Conservation (phyloP, 2,888 invertebrate species). For the Spialia ferax region DNA sequence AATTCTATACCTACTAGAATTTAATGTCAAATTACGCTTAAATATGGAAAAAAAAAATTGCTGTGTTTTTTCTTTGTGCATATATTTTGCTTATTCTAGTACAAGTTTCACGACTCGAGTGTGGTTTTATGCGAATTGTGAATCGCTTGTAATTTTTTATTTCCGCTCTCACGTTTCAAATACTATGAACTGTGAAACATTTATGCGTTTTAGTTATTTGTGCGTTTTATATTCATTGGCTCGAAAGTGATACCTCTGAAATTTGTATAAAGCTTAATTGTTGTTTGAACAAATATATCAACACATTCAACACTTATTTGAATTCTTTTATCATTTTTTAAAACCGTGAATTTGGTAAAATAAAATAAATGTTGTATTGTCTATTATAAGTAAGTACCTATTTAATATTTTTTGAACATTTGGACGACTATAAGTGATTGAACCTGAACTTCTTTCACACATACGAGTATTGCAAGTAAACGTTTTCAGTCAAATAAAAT, state of each 20-base stretch:
- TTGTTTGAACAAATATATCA: background rate
- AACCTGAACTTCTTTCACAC: too few species aligned
- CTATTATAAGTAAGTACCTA: too few species aligned
- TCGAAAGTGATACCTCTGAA: background rate
- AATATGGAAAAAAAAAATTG: background rate
- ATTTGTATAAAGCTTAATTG: background rate
- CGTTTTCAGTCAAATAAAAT: too few species aligned
- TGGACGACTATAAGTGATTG: too few species aligned
- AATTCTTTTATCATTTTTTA: too few species aligned
- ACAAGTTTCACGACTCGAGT: background rate
- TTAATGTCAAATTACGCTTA: too few species aligned
- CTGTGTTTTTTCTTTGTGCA: background rate
- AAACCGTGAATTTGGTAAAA: too few species aligned
- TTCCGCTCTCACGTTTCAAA: slow-evolving; percentile 3
- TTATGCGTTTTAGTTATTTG: background rate
- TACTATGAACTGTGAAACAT: slow-evolving; percentile 7
- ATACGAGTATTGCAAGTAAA: too few species aligned
- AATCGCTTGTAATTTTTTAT: background rate
- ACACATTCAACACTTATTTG: background rate
- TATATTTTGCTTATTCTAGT: background rate
- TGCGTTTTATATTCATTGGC: background rate
- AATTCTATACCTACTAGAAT: too few species aligned
- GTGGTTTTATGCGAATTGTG: background rate
- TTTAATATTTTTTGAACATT: too few species aligned
- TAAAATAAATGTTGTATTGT: background rate